Percentiles rank a stretch among this genome's conserved stretches.
Conservation (phyloP, 2,888 invertebrate genomes). For the Choristoneura rosaceana region DNA sequence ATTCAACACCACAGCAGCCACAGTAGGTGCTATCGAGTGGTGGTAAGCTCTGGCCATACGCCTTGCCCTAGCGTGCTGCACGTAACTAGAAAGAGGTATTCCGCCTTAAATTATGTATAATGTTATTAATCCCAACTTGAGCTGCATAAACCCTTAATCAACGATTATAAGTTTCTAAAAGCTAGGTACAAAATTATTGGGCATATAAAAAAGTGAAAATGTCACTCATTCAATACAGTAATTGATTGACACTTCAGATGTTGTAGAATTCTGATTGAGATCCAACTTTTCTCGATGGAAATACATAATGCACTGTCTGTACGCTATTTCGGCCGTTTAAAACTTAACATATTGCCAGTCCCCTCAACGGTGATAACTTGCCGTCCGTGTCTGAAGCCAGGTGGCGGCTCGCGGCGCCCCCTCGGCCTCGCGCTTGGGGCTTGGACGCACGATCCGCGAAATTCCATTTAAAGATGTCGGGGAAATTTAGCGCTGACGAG, state of each 20-base stretch:
- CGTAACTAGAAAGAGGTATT: not conserved
- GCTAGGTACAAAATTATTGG: too few relatives aligned
- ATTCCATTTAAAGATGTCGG: conserved; percentile 85
- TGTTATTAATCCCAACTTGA: too few relatives aligned
- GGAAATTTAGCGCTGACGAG: conserved; percentile 84
- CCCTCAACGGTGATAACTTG: conserved; percentile 15
- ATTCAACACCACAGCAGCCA: not conserved
- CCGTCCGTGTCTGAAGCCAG: conserved; percentile 60
- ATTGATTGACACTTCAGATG: too few relatives aligned
- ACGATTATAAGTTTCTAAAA: too few relatives aligned
- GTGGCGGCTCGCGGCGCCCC: conserved; percentile 50
- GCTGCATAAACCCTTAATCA: too few relatives aligned
- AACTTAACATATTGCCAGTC: conserved; percentile 40
- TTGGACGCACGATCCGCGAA: conserved; percentile 77
- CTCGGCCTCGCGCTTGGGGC: conserved; percentile 43
- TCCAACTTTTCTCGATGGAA: too few relatives aligned
- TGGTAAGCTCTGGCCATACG: not conserved
- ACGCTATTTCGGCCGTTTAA: not conserved
- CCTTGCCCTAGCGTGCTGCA: not conserved
- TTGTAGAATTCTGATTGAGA: too few relatives aligned
- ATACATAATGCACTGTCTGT: too few relatives aligned
- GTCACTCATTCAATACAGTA: too few relatives aligned
- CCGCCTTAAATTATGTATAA: not conserved
- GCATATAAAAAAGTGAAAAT: not conserved
- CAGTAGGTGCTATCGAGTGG: not conserved